phyloP scores from a whole-genome alignment of 2,797 vertebrate genomes.

The Spinus pinus region DNA sequence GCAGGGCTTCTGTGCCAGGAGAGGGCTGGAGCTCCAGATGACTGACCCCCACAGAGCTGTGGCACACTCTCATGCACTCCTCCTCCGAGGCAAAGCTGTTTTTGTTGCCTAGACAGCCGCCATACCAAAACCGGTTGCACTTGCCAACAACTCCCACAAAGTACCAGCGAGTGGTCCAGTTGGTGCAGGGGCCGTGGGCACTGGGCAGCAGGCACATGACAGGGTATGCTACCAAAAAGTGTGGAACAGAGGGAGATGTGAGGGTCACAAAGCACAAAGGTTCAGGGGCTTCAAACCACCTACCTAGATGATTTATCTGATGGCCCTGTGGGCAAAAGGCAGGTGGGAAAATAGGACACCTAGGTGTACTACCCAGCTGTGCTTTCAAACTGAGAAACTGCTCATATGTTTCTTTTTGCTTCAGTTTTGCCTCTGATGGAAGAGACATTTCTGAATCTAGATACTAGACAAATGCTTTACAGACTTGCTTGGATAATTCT shows the following conservation, averaged over 20 bases:
- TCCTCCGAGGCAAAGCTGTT: constrained; percentile 88
- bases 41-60: background rate
- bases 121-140: constrained; percentile 93
- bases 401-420: background rate
- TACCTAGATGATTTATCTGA: background rate
- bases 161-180: constrained; percentile 87
- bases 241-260: background rate
- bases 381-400: background rate
- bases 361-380: background rate
- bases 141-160: constrained; percentile 79
- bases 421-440: background rate
- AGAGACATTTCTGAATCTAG: background rate
- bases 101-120: constrained; percentile 89
- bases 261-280: background rate
- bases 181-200: constrained; percentile 82
- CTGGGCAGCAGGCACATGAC: constrained; percentile 85
- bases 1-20: background rate
- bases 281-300: background rate
- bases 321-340: background rate
- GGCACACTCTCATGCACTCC: constrained; percentile 85
- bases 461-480: background rate
- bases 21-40: background rate
- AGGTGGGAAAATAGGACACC: background rate
- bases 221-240: constrained; percentile 69
- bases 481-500: background rate